These are phyloP conservation scores for Dendrolimus punctatus DNA, from an alignment of 1,140 invertebrate genomes.

Conservation along the genomic window DNA sequence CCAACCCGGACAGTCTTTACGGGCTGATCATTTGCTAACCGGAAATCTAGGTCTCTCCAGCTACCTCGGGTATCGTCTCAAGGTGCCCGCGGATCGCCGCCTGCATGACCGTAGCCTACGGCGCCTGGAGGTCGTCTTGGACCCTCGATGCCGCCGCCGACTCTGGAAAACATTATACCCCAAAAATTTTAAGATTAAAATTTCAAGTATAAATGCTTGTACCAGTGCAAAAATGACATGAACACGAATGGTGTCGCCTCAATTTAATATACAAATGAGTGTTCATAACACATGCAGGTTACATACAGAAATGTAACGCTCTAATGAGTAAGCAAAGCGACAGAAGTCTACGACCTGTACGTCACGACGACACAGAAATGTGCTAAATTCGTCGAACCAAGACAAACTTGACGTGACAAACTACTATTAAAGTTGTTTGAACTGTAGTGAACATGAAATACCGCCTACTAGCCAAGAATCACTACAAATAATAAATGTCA, in stretches of 20 bases:
- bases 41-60: too few relatives aligned
- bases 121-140: too few relatives aligned
- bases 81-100: too few relatives aligned
- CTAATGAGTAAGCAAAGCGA: slow-evolving; percentile 55
- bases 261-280: background rate
- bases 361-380: slow-evolving; percentile 51
- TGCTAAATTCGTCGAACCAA: slow-evolving; percentile 54
- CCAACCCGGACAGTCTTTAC: too few relatives aligned
- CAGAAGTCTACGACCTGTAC: slow-evolving; percentile 36
- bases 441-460: slow-evolving; percentile 23
- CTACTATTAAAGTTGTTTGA: slow-evolving; percentile 48
- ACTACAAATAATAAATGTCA: slow-evolving; percentile 25
- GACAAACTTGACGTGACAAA: slow-evolving; percentile 50
- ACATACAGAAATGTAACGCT: slow-evolving; percentile 50
- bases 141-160: too few relatives aligned
- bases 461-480: slow-evolving; percentile 16
- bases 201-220: background rate
- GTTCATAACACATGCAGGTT: background rate
- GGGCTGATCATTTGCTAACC: too few relatives aligned
- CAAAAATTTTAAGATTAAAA: too few relatives aligned
- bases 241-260: background rate
- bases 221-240: background rate
- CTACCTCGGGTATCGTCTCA: too few relatives aligned
- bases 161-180: too few relatives aligned
- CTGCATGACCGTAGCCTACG: too few relatives aligned